phyloP scores from a whole-genome alignment of 2,888 invertebrate species.

The Agapostemon virescens region DNA sequence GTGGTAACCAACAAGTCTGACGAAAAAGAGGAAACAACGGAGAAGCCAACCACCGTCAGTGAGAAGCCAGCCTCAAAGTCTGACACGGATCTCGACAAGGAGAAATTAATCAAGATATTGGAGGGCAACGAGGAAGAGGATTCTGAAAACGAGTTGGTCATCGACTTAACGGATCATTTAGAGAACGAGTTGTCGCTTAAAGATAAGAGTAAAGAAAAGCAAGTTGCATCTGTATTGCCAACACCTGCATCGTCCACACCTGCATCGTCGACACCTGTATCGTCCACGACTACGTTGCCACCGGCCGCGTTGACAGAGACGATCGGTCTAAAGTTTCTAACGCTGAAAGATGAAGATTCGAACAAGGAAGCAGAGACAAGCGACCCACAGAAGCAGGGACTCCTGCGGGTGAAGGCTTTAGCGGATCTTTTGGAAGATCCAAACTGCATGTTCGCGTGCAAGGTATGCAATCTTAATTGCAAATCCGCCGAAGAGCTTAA shows the following conservation, averaged over 20 bases:
- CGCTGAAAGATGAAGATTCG: neutral
- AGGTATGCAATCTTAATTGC: neutral
- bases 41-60: neutral
- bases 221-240: neutral
- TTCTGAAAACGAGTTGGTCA: slow-evolving; percentile 33
- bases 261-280: neutral
- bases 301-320: no score
- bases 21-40: neutral
- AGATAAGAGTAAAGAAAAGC: neutral
- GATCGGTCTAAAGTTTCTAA: no score
- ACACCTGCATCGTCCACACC: no score
- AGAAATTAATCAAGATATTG: slow-evolving; percentile 25
- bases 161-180: slow-evolving; percentile 12
- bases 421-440: slow-evolving; percentile 44
- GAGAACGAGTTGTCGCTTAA: neutral
- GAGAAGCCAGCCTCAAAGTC: no score
- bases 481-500: no score
- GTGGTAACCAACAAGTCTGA: neutral
- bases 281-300: neutral
- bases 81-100: neutral
- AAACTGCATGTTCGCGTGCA: neutral
- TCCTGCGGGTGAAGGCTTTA: slow-evolving; percentile 64
- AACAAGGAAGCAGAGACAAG: neutral
- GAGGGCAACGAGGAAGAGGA: slow-evolving; percentile 40
- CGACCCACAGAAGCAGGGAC: slow-evolving; percentile 24